Base-by-base conservation (phyloP, 2,797 vertebrate species). In the Thunnus albacares region DNA sequence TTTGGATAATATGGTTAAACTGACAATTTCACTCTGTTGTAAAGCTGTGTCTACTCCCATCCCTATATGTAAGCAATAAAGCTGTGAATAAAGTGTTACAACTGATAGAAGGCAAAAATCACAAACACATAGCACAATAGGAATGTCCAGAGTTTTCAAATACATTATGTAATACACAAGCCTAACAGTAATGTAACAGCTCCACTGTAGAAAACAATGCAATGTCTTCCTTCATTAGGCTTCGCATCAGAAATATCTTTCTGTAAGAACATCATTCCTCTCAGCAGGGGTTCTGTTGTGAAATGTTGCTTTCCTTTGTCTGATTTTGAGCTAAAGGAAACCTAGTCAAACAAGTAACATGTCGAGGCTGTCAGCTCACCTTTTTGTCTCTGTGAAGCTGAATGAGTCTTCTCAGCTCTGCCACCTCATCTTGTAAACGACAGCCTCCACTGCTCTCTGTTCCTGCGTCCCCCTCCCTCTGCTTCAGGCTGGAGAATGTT, bases 321-420 rank as follows among this genome's bases (percentile, higher is more conserved):
- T 12, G 41, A 43, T 43, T 11, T 11, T 2, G 41, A 43, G 41
- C 41, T 52, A 11, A 52, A 52, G 15, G 49, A 52, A 52, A 18
- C 15, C 20, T 52, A 8, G 18, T n/a, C 15, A 52, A 52, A 52
- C 49, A 17, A 2, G 24, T 22, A 56, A 33, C 30, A 33, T n/a
- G 11, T n/a, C 7, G 24, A 45, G 14, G 1, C 22, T 33, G 55
- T 9, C 26, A n/a, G 30, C 83, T 87, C 61, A 94, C 93, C 92
- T 89, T 81, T 68, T 55, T 45, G 53, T 85, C 52, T 66, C 82
- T 67, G 79, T 93, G 92, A 52, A 81, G 89, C 59, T 75, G 85
- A 69, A 96, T 95, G 43, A 94, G 92, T 66, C 84, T 89, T 78
- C 80, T 94, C 5, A 97, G 94, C 75, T 96, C 94, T 69, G 22